phyloP scores from a whole-genome alignment of 2,888 invertebrate species.

The Chalcis sispes region DNA sequence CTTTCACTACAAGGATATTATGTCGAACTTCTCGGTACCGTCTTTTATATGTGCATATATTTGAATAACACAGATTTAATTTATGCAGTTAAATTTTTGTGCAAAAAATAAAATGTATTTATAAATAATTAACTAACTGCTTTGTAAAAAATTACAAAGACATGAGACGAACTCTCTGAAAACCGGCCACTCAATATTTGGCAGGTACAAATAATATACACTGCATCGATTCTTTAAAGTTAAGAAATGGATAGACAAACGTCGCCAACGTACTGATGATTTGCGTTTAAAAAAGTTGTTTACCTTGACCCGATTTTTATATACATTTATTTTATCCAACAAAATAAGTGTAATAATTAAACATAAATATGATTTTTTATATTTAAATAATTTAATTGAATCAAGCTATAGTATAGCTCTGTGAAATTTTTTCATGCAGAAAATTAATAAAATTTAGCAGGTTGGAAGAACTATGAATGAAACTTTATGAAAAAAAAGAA shows the following conservation, averaged over 20 bases:
- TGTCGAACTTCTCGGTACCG: too few species aligned
- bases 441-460: background rate
- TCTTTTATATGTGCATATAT: too few species aligned
- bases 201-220: background rate
- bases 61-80: too few species aligned
- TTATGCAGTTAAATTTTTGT: too few species aligned
- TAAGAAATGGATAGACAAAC: background rate
- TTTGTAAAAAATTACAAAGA: too few species aligned
- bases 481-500: conserved; percentile 12
- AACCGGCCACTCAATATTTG: background rate
- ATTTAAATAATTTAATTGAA: too few species aligned
- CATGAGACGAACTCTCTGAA: too few species aligned
- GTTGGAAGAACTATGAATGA: conserved; percentile 11
- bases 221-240: background rate
- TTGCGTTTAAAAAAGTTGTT: conserved; percentile 37
- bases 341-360: conserved; percentile 3
- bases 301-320: conserved; percentile 50
- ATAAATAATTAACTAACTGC: too few species aligned
- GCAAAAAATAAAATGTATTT: too few species aligned
- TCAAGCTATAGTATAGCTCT: background rate
- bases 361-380: too few species aligned
- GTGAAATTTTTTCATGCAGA: background rate
- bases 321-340: conserved; percentile 12
- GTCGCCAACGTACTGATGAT: conserved; percentile 6
- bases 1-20: too few species aligned